Evolutionary conservation across 2,888 invertebrate species (phyloP).

Genomic region (Drosophila paramelanica): DNA sequence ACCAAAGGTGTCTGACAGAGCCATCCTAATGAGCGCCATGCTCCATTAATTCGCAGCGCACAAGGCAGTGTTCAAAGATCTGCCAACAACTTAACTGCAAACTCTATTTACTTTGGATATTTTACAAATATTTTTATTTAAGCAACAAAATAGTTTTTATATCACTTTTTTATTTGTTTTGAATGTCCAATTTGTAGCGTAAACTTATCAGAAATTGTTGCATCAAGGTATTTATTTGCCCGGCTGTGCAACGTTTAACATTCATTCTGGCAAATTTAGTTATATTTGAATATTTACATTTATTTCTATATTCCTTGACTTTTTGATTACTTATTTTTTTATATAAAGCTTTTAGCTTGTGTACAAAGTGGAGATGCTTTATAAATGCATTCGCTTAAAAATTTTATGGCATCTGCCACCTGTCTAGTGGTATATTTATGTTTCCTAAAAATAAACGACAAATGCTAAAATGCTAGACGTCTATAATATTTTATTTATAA

Average conservation of each 20-base stretch:
- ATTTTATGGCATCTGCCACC: constrained; percentile 3
- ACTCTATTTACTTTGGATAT: constrained; percentile 1
- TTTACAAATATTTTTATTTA: constrained; percentile 11
- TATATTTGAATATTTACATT: constrained; percentile 21
- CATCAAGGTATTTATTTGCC: constrained; percentile 18
- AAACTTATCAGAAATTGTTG: constrained; percentile 15
- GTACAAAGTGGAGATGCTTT: constrained; percentile 16
- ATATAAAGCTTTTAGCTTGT: constrained; percentile 9
- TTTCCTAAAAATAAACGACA: neutral
- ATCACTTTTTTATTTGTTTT: neutral
- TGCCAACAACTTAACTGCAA: constrained; percentile 11
- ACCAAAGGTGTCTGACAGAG: constrained; percentile 62
- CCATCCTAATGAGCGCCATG: constrained; percentile 49
- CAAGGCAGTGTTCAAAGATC: constrained; percentile 6
- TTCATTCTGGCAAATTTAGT: constrained; percentile 3
- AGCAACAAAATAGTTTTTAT: neutral
- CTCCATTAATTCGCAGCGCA: constrained; percentile 45
- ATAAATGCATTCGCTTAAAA: constrained; percentile 7
- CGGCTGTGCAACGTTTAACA: neutral
- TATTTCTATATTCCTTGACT: neutral
- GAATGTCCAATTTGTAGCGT: constrained; percentile 14
- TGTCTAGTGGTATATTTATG: constrained; percentile 1
- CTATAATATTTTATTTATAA: constrained; percentile 6
- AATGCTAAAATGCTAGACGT: neutral
- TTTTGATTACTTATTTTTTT: constrained; percentile 5